phyloP scores from a whole-genome alignment of 2,113 vertebrate species.

The Melanostigma gelatinosum region DNA sequence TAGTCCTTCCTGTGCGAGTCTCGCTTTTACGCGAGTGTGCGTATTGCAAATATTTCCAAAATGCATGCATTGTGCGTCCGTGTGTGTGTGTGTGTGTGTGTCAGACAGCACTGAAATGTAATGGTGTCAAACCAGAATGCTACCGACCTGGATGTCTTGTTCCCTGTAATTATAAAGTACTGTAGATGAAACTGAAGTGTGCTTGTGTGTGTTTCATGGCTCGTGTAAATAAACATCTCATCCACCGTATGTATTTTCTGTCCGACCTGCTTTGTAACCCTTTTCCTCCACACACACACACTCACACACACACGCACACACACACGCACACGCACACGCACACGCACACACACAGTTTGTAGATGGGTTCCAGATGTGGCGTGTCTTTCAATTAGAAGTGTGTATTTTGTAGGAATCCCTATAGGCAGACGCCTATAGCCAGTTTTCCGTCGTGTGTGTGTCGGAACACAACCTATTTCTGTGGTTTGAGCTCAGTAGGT shows the following conservation, averaged over 20 bases:
- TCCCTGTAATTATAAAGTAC: conserved; percentile 53
- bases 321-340: conserved; percentile 21
- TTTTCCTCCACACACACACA: background rate
- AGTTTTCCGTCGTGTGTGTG: background rate
- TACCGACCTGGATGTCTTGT: conserved; percentile 50
- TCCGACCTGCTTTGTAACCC: conserved; percentile 23
- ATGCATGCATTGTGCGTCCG: background rate
- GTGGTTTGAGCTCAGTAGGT: background rate
- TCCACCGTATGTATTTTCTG: conserved; percentile 30
- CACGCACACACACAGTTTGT: background rate
- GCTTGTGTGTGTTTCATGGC: conserved; percentile 37
- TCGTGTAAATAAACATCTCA: conserved; percentile 72
- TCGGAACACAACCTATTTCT: background rate
- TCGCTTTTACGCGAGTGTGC: background rate
- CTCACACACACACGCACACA: background rate
- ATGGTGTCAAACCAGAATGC: conserved; percentile 43
- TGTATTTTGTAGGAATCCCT: background rate
- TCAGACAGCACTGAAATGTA: conserved; percentile 47
- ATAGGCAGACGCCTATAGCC: no score
- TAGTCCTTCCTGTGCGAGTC: background rate
- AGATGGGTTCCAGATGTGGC: conserved; percentile 59
- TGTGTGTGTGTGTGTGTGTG: conserved; percentile 5
- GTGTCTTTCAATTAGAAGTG: background rate
- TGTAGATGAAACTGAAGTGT: conserved; percentile 58
- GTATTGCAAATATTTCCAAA: background rate